Base-by-base conservation (phyloP, 2,797 vertebrate species). In the Psittacula derbiana region DNA sequence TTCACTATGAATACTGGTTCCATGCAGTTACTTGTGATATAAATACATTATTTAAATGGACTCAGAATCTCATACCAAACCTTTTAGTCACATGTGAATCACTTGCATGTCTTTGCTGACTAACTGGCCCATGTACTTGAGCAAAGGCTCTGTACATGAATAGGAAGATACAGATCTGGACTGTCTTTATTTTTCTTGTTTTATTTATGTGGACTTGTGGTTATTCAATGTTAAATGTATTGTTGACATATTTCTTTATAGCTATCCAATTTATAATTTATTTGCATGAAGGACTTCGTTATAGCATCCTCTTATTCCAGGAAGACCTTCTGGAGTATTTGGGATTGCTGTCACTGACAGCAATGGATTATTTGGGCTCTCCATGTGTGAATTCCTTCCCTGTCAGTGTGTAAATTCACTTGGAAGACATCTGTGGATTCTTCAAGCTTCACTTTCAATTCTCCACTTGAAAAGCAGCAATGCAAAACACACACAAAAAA, bases 361-460 rank as follows among this genome's bases (percentile, higher is more conserved):
- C 28, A 28, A 47, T 15, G 50, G 72, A 43, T 75, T 94, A 53
- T 55, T 65, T 92, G 36, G 8, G 4, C 81, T 82, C 41, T 36
- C 49, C 13, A 16, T 40, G 21, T 52, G 50, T n/a, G n/a, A 94
- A 69, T 76, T 73, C 38, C 49, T 49, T 69, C 43, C 31, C 60
- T 57, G 8, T 38, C 53, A 91, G 16, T 10, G 55, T 55, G 15
- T 50, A 80, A 15, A 61, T 89, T 78, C 38, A 36, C 58, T 79
- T 88, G 19, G 55, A 88, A 88, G n/a, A 58, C 9, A 49, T 69
- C 58, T 72, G 30, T 41, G 36, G 27, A 28, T 86, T 84, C 38
- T 76, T 80, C 40, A 86, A 84, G 14, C 36, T 95, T 90, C 53
- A 11, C 40, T 90, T 94, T 80, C 69, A 92, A 75, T 72, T 79